These are phyloP conservation scores for Oikopleura albicans DNA, from an alignment of 23 tunicate genomes.

Conservation along the genomic window DNA sequence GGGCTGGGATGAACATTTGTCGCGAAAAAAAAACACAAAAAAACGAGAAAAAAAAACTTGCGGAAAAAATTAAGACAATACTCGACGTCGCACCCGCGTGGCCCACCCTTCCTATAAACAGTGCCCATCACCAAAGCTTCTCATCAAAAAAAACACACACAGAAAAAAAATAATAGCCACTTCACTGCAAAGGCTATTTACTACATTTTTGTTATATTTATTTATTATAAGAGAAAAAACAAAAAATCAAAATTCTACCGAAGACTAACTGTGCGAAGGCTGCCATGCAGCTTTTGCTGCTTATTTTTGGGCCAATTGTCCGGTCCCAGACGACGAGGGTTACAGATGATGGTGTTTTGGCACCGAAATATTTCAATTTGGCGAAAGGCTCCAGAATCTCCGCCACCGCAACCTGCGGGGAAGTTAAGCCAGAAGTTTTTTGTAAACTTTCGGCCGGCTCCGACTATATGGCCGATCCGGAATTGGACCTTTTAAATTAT, in stretches of 20 bases:
- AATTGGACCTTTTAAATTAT: constrained; percentile 25
- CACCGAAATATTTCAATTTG: constrained; percentile 5
- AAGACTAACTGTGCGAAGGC: neutral
- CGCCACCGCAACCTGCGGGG: constrained; percentile 83
- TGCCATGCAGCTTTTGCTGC: neutral
- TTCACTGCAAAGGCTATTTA: no score
- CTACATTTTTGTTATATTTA: no score
- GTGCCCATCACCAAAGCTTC: neutral
- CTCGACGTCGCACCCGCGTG: neutral
- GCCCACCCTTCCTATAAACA: neutral
- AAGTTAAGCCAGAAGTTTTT: constrained; percentile 41
- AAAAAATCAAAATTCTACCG: neutral
- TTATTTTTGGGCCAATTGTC: neutral
- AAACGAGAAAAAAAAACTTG: no score
- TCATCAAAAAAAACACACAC: neutral
- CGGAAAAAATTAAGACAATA: no score
- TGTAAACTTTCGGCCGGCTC: constrained; percentile 92
- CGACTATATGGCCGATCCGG: constrained; percentile 33
- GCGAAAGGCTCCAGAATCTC: constrained; percentile 46
- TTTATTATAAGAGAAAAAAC: no score
- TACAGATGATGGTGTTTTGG: neutral
- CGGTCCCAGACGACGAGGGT: neutral
- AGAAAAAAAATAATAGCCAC: no score
- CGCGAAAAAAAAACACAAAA: no score
- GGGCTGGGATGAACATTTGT: no score